phyloP scores from a whole-genome alignment of 2,113 vertebrate species.

The Notechis scutatus region DNA sequence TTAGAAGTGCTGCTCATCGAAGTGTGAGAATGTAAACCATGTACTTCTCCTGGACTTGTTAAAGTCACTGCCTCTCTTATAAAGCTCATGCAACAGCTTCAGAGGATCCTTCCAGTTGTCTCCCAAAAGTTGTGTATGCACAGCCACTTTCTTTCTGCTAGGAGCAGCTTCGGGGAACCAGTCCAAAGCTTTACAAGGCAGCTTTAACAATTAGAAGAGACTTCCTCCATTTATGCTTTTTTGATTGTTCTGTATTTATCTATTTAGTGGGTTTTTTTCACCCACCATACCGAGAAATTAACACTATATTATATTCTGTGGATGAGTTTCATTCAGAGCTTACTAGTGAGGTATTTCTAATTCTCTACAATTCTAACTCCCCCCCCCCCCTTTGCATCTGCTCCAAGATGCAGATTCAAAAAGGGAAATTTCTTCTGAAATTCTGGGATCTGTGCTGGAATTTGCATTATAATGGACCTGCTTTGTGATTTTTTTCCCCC shows the following conservation, averaged over 20 bases:
- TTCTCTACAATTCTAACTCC: background rate
- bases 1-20: background rate
- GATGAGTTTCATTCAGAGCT: background rate
- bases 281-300: background rate
- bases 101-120: background rate
- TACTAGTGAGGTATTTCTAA: background rate
- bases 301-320: background rate
- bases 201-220: background rate
- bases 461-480: background rate
- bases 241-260: background rate
- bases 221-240: background rate
- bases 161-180: background rate
- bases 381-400: background rate
- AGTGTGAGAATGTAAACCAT: background rate
- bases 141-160: background rate
- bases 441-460: background rate
- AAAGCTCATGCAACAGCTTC: background rate
- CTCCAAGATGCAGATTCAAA: background rate
- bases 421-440: background rate
- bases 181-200: background rate
- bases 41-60: background rate
- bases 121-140: background rate
- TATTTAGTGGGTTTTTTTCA: background rate
- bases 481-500: too few relatives aligned
- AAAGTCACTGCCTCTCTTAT: background rate